Conservation (phyloP, 2,113 vertebrate genomes). For the Struthio camelus region DNA sequence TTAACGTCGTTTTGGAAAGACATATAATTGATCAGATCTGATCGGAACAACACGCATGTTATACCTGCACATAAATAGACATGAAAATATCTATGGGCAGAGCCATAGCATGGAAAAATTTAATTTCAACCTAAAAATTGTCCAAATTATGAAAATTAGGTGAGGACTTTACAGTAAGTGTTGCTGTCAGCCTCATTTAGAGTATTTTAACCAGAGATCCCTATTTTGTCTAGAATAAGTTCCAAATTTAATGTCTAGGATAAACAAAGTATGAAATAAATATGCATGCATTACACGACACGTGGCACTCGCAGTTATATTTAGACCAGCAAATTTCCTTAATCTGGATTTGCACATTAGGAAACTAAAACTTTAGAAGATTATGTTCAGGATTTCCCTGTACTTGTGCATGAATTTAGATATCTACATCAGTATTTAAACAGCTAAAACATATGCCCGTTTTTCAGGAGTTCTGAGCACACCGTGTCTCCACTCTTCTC, state of each 20-base stretch:
- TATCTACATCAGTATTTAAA: background rate
- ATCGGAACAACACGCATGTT: background rate
- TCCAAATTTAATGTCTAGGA: background rate
- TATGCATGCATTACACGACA: background rate
- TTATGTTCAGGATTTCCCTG: background rate
- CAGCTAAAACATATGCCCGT: background rate
- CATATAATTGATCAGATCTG: background rate
- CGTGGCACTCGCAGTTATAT: background rate
- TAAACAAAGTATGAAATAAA: background rate
- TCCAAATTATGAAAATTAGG: background rate
- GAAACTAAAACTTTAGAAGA: background rate
- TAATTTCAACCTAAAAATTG: background rate
- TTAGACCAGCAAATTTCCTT: background rate
- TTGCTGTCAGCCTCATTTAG: background rate
- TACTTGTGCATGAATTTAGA: background rate
- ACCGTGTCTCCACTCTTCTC: rapidly evolving
- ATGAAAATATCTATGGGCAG: background rate
- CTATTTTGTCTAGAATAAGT: background rate
- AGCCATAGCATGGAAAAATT: background rate
- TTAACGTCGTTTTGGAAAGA: background rate
- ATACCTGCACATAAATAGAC: background rate
- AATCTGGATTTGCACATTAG: background rate
- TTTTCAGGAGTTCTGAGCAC: background rate
- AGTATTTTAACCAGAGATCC: background rate
- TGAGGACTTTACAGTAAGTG: background rate